These are phyloP conservation scores for Scaptomyza tumidula DNA, from an alignment of 2,888 invertebrate genomes.

Conservation along the genomic window DNA sequence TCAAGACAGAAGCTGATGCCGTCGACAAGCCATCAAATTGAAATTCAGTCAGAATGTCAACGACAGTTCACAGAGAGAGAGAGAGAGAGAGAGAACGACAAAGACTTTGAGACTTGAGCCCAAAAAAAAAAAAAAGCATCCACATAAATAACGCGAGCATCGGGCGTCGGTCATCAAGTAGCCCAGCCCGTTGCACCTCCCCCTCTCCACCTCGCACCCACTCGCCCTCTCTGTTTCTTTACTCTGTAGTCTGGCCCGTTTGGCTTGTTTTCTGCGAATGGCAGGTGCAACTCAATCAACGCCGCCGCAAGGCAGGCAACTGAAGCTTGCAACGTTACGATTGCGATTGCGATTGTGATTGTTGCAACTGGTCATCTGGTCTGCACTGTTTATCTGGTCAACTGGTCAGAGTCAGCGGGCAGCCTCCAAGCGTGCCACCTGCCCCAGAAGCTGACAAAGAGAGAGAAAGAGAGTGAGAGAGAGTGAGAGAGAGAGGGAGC, in stretches of 20 bases:
- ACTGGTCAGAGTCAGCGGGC: constrained; percentile 31
- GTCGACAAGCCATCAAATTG: constrained; percentile 61
- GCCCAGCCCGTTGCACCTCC: constrained; percentile 6
- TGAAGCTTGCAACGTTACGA: constrained; percentile 26
- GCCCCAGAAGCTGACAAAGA: constrained; percentile 44
- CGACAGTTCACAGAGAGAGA: constrained; percentile 42
- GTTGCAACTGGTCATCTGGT: constrained; percentile 50
- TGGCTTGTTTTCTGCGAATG: constrained; percentile 80
- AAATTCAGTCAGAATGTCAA: constrained; percentile 80
- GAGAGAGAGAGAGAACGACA: constrained; percentile 22
- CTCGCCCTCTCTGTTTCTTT: neutral
- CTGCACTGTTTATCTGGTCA: constrained; percentile 30
- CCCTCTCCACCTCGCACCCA: neutral
- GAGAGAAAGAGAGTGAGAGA: neutral
- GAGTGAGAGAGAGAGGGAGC: neutral
- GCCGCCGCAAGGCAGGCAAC: constrained; percentile 42
- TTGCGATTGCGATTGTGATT: constrained; percentile 48
- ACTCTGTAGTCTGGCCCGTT: constrained; percentile 21
- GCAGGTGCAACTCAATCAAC: constrained; percentile 81
- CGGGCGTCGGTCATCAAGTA: constrained; percentile 59
- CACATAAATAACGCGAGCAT: constrained; percentile 76
- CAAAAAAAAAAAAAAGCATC: constrained; percentile 57
- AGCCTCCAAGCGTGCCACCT: constrained; percentile 53
- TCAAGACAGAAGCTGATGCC: constrained; percentile 57
- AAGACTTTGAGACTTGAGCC: constrained; percentile 40